These are phyloP conservation scores for Xestia sexstrigata DNA, from an alignment of 2,888 invertebrate genomes.

Conservation along the genomic window DNA sequence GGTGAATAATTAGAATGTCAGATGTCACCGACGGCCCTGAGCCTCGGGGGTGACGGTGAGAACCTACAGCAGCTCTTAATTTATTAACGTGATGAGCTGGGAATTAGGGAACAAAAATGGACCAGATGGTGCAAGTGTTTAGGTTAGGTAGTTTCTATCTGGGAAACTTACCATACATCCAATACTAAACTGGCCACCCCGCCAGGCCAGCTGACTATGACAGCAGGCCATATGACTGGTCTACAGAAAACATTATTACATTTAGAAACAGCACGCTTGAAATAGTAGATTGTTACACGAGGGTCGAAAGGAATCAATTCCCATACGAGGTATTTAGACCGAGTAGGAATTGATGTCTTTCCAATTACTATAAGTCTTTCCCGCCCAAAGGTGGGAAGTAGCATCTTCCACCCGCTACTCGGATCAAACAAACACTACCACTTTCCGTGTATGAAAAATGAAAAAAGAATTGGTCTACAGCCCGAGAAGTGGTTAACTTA, in stretches of 20 bases:
- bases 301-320: too few species aligned
- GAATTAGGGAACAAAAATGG: slow-evolving; percentile 40
- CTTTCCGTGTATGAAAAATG: too few species aligned
- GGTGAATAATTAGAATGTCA: slow-evolving; percentile 82
- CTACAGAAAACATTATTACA: background rate
- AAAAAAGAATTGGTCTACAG: background rate
- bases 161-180: slow-evolving; percentile 7
- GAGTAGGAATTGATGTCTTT: too few species aligned
- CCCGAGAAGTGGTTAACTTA: background rate
- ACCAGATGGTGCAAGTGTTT: slow-evolving; percentile 51
- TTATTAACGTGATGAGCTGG: slow-evolving; percentile 55
- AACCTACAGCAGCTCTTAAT: slow-evolving; percentile 68
- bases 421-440: too few species aligned
- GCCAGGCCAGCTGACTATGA: background rate
- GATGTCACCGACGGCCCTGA: slow-evolving; percentile 78
- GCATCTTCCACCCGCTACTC: too few species aligned
- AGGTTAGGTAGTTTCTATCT: background rate
- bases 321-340: too few species aligned
- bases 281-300: too few species aligned
- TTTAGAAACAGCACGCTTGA: background rate
- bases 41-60: slow-evolving; percentile 74
- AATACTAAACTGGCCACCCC: background rate
- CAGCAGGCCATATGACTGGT: too few species aligned
- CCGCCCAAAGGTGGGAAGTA: too few species aligned
- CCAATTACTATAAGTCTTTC: too few species aligned